A percentile compares a stretch with the other conserved stretches of the same genome.
phyloP scores from a whole-genome alignment of 1,140 invertebrate species.

The Radopholus similis region DNA sequence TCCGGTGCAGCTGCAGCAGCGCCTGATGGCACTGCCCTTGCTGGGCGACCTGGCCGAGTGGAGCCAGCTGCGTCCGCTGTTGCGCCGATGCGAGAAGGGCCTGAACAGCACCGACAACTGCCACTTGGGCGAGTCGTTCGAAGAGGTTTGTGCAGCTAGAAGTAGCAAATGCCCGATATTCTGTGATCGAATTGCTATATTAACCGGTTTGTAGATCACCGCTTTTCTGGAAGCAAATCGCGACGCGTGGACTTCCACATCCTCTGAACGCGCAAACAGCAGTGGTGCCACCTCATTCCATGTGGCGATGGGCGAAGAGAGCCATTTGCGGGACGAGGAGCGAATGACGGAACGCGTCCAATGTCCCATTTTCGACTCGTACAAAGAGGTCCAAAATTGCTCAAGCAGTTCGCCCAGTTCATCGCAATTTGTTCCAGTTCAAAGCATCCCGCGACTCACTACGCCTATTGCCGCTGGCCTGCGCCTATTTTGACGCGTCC shows the following conservation, averaged over 20 bases:
- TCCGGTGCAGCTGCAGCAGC: too few relatives aligned
- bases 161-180: too few relatives aligned
- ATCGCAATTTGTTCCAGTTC: constrained; percentile 13
- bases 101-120: background rate
- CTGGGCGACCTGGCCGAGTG: background rate
- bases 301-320: too few relatives aligned
- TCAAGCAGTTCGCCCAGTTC: background rate
- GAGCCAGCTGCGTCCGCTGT: background rate
- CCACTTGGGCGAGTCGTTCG: background rate
- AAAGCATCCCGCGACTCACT: constrained; percentile 10
- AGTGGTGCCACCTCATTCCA: too few relatives aligned
- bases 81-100: background rate
- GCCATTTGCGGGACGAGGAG: background rate
- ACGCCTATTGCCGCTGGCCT: constrained; percentile 16
- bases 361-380: constrained; percentile 17
- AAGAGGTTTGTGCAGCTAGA: too few relatives aligned
- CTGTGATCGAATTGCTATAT: too few relatives aligned
- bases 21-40: background rate
- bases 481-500: constrained; percentile 20
- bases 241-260: background rate
- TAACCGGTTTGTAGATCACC: background rate
- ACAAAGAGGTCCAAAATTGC: constrained; percentile 4
- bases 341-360: background rate
- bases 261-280: too few relatives aligned
- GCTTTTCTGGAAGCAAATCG: background rate